Evolutionary conservation across 2,113 vertebrate species (phyloP).

Genomic region (Grammomys dolichurus): DNA sequence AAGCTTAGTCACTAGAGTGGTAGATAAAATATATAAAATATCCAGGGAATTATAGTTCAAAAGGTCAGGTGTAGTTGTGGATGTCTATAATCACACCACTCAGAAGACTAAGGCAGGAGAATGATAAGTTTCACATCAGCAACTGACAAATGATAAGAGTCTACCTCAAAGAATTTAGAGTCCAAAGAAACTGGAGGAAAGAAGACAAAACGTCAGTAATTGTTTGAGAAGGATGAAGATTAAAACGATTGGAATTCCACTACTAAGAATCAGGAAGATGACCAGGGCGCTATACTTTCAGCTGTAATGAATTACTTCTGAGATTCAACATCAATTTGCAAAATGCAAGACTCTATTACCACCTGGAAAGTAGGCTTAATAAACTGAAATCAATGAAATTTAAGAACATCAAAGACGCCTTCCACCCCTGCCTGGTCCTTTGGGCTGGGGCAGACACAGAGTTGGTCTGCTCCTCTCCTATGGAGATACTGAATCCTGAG

Average conservation of each 20-base stretch:
- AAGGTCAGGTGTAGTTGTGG: too few species aligned
- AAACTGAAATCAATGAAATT: neutral
- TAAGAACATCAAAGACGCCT: neutral
- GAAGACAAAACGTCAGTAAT: neutral
- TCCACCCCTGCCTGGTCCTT: too few species aligned
- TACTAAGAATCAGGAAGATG: constrained; percentile 6
- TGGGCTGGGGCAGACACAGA: too few species aligned
- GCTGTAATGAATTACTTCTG: neutral
- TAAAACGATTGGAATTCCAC: neutral
- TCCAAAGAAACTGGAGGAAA: constrained; percentile 1
- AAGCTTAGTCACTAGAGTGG: neutral
- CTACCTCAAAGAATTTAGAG: neutral
- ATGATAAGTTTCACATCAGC: neutral
- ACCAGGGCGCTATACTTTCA: neutral
- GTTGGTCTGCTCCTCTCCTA: too few species aligned
- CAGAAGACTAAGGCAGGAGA: neutral
- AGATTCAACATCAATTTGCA: neutral
- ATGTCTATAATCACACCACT: neutral
- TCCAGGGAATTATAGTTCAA: neutral
- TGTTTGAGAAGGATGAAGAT: neutral
- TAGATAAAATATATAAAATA: neutral
- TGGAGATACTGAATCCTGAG: too few species aligned
- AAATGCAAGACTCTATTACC: neutral
- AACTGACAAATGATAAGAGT: neutral
- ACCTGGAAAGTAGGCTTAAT: neutral